Base-by-base conservation (phyloP, 2,797 vertebrate species). In the Paratrypauchen microcephalus region DNA sequence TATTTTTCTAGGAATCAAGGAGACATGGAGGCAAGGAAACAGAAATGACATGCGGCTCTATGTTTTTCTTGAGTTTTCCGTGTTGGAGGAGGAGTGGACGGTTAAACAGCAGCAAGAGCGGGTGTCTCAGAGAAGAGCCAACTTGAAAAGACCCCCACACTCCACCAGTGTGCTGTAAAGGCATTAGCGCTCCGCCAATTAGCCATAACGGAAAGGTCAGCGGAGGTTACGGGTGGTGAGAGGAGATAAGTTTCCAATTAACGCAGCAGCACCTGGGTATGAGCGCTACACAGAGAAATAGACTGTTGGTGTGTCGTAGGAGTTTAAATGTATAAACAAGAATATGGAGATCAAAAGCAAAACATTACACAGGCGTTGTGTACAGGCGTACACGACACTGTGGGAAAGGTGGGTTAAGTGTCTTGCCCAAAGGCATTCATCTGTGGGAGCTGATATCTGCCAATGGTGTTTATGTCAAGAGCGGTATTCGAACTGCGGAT, bases 221-320 rank as follows among this genome's bases (percentile, higher is more conserved):
- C 32, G 77, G 83, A 81, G 85, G 87, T 88, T 82, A 69, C 3
- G 80, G 86, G 79, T 93, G 88, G 82, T 84, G 7, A 56, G 71
- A 76, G 68, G 83, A 90, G 89, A 92, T 91, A 92, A 90, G 86
- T 88, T 86, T 84, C 78, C 80, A 76, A 88, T 87, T 91, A 90
- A 83, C 77, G 71, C 76, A 41, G 59, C 63, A 83, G 78, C 71
- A 82, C 78, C 75, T 86, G 77, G 65, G 68, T 82, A 70, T 82
- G 66, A 85, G 70, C 74, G 65, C 72, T 71, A 45, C 71, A 67
- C 48, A 58, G 60, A 70, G 19, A 65, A 19, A 55, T 15, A 24
- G 28, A 57, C 13, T 12, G 62, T 2, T 5, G 23, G 39, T 7
- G 18, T 9, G 11, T 26, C 5, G 16, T 26, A 28, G 23, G 7